A percentile compares a stretch with the other conserved stretches of the same genome.
These are phyloP conservation scores for Unio delphinus DNA, from an alignment of 2,888 invertebrate genomes.

Conservation along the genomic window DNA sequence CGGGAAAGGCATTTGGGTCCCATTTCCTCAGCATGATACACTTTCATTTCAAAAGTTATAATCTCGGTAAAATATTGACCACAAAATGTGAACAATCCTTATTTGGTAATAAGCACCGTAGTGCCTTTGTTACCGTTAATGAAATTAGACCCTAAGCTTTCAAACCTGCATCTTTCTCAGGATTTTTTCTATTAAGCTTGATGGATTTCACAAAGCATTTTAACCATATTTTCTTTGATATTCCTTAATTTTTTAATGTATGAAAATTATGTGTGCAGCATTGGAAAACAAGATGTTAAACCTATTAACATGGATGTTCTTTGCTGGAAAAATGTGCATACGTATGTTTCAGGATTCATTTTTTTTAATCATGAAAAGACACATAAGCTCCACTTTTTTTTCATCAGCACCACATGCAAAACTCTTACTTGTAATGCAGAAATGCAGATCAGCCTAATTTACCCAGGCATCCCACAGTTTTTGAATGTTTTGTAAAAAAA, in stretches of 20 bases:
- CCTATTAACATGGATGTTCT: conserved; percentile 20
- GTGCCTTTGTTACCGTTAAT: too few relatives aligned
- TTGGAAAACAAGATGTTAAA: conserved; percentile 24
- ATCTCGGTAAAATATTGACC: conserved; percentile 5
- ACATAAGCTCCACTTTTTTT: conserved; percentile 20
- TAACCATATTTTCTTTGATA: conserved; percentile 13
- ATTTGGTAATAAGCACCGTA: conserved; percentile 13
- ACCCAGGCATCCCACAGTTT: conserved; percentile 10
- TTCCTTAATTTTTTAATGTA: conserved; percentile 10
- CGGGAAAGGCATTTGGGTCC: too few relatives aligned
- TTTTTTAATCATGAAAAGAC: conserved; percentile 5
- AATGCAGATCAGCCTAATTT: conserved; percentile 12
- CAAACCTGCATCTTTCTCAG: conserved; percentile 17
- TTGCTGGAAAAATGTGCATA: conserved; percentile 10
- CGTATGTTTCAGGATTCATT: conserved; percentile 16
- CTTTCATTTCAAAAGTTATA: conserved; percentile 5
- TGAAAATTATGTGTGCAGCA: conserved; percentile 18
- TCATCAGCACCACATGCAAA: conserved; percentile 23
- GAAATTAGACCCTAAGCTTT: conserved; percentile 6
- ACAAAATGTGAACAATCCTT: conserved; percentile 19
- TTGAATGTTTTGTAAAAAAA: not conserved
- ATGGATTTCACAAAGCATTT: conserved; percentile 20
- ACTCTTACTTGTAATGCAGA: conserved; percentile 13
- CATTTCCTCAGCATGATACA: not conserved
- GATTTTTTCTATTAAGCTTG: conserved; percentile 12